Conservation (phyloP, 2,113 vertebrate genomes). For the Otolemur garnettii region DNA sequence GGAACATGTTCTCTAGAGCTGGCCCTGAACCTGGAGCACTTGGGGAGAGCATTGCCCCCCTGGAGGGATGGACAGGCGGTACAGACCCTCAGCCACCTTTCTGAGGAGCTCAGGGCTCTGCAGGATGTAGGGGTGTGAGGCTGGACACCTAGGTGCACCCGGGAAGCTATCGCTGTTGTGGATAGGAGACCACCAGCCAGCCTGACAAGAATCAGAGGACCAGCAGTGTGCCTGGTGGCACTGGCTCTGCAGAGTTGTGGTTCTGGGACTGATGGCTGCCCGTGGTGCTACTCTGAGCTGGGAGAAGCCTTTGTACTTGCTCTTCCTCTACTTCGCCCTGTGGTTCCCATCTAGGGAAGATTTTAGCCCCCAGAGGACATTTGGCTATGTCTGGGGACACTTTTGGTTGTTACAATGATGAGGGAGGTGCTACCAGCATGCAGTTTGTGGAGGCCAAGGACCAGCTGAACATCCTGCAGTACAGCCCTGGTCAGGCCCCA, state of each 20-base stretch:
- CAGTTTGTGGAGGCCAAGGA: neutral
- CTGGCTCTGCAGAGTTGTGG: neutral
- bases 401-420: neutral
- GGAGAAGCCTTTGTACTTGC: neutral
- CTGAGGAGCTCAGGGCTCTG: neutral
- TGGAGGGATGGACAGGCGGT: neutral
- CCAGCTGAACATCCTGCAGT: neutral
- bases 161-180: neutral
- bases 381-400: neutral
- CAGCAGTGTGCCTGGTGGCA: neutral
- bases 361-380: neutral
- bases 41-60: neutral
- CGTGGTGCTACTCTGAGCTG: neutral
- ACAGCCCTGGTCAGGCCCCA: neutral
- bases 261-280: too few relatives aligned
- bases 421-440: neutral
- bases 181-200: neutral
- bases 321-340: neutral
- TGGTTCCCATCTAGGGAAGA: neutral
- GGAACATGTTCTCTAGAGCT: constrained; percentile 1
- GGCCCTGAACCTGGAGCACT: neutral
- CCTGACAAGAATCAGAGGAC: neutral
- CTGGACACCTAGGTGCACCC: neutral
- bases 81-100: rapidly evolving
- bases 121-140: neutral